Evolutionary conservation across 2,888 invertebrate species (phyloP), one percentile per base, ranked within the genome.

Genomic region (Caenorhabditis plicata): DNA sequence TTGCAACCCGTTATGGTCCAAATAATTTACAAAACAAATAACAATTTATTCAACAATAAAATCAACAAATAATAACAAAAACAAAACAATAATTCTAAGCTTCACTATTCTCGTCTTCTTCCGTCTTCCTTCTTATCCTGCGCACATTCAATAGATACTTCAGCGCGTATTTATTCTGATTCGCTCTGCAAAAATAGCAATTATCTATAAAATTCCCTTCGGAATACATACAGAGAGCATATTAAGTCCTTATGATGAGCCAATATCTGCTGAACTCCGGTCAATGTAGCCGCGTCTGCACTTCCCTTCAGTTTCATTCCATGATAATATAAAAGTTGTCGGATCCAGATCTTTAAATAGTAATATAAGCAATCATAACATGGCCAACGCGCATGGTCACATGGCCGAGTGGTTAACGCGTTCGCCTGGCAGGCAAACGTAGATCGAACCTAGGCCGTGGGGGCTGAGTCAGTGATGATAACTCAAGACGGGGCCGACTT

Each of bases 241-340:
- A 77, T 51, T 27, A 69, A 40, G 20, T 64, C 56, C 15, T 39
- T 32, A 36, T 74, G 71, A 39, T 68, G 66, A 26, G 65, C 48
- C 19, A 76, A 44, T 32, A 71, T 64, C 51, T 78, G 73, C 42
- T 77, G 77, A 23, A 75, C 43, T 22, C 71, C 76, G 2, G 74
- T 74, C 33, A 78, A 46, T 11, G 69, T 53, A 4, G 74, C 61
- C 15, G 66, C 53, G 45, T 73, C 73, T 20, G 57, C 43, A 25
- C 55, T 33, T 29, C 66, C 63, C 47, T 78, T 79, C 44, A 78
- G 56, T 23, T 61, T 49, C 42, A 57, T 57, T 15, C 71, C 76
- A 50, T 75, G 73, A 2, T 40, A 50, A 22, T 56, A 50, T 9
- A 78, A 55, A 11, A 79, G 36, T 13, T 65, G 57, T 8, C 57